Evolutionary conservation across 2,888 invertebrate genomes (phyloP), one percentile per base, ranked within the genome.

Genomic region (Drosophila lacicola): DNA sequence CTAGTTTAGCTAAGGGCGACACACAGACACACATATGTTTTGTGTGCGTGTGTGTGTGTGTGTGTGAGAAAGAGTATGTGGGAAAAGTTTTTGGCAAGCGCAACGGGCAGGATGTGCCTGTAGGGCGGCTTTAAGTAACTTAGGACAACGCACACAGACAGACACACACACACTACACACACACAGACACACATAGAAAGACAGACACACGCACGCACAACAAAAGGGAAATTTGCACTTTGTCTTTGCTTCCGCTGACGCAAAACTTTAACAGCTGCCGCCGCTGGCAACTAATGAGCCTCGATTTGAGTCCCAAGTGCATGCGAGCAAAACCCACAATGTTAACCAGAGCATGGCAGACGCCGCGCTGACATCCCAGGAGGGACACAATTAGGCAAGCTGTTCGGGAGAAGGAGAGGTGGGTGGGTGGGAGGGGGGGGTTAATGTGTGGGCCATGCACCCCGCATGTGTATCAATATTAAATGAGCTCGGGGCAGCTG

Each of bases 151-250:
- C 37, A 51, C 19, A 42, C 45, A 36, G 34, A 70, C 53, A 58
- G 41, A 68, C 17, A 17, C 17, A 39, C 25, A 42, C 41, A 17
- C 17, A 17, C 17, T 17, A 17, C 17, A 17, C 17, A 17, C 17
- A 61, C 62, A 29, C 42, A 17, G 17, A 58, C 47, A 45, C 36
- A 33, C 33, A 34, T 9, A 54, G 29, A 55, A 41, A 56, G 36
- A 60, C 56, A 45, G 14, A 45, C 49, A 45, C 41, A 49, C 34
- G 39, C 21, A 39, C 42, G 47, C 33, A 47, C 34, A 19, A 56
- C n/a, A 50, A 78, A 70, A 53, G 53, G 89, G 85, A 84, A 86
- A 80, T 82, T 87, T 74, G 61, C 85, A 87, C 88, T 83, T 87
- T 87, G 88, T 77, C 82, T 44, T 49, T 65, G 56, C 67, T 87